phyloP scores from a whole-genome alignment of 1,140 invertebrate species.

The Contarinia nasturtii region DNA sequence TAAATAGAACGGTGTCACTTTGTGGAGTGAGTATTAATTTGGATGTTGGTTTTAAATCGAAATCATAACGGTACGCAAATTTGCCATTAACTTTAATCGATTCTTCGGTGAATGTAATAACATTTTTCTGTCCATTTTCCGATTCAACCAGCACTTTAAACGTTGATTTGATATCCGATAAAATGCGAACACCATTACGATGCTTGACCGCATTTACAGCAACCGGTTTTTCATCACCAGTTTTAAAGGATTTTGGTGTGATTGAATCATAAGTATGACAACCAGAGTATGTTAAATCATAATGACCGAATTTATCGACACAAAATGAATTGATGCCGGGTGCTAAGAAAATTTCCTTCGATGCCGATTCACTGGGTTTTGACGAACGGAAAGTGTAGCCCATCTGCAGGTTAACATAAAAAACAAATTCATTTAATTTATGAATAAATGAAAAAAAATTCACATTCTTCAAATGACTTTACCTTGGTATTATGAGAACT shows the following conservation, averaged over 20 bases:
- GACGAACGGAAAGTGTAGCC: conserved; percentile 9
- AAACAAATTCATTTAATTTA: too few relatives aligned
- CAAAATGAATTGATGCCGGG: conserved; percentile 39
- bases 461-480: conserved; percentile 4
- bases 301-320: conserved; percentile 43
- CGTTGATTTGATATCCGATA: conserved; percentile 19
- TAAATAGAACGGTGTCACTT: conserved; percentile 51
- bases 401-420: conserved; percentile 6
- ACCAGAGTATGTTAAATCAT: conserved; percentile 54
- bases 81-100: conserved; percentile 19
- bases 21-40: conserved; percentile 36
- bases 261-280: conserved; percentile 59
- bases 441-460: too few relatives aligned
- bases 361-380: conserved; percentile 11
- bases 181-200: conserved; percentile 24
- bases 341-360: conserved; percentile 20
- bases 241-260: conserved; percentile 16
- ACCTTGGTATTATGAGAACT: conserved; percentile 49
- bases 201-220: conserved; percentile 26
- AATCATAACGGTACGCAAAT: conserved; percentile 29
- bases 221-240: conserved; percentile 14
- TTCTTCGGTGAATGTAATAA: conserved; percentile 20
- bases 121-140: conserved; percentile 16
- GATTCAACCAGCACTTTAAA: conserved; percentile 21
- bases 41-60: conserved; percentile 32